Conservation (phyloP, 2,113 vertebrate genomes). For the Typhlomys cinereus region DNA sequence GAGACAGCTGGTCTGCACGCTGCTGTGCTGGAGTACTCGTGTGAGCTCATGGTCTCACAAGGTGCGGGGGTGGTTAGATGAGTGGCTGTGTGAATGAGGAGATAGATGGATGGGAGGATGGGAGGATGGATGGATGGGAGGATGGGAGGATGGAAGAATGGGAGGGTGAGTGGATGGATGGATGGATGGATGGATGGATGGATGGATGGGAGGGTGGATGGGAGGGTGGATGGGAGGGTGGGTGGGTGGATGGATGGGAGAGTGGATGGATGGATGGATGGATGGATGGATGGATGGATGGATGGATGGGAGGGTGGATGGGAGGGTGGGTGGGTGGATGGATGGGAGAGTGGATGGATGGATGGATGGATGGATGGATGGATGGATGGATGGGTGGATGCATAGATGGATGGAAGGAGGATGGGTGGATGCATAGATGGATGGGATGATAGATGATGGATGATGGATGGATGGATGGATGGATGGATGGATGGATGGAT, state of each 20-base stretch:
- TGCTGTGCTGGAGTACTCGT: rapidly evolving
- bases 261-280: no score
- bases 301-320: no score
- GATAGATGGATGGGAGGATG: background rate
- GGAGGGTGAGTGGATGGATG: background rate
- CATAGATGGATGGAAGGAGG: background rate
- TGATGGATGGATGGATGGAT: background rate
- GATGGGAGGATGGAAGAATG: background rate
- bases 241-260: no score
- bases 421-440: background rate
- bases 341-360: background rate
- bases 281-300: no score
- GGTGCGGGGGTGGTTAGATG: no score
- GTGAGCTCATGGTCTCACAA: background rate
- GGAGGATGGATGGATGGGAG: background rate
- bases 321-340: no score
- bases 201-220: no score
- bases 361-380: no score
- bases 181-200: background rate
- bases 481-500: background rate
- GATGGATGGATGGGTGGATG: background rate
- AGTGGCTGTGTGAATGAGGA: no score
- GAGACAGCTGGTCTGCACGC: no score
- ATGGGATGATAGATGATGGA: background rate
- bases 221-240: background rate